phyloP scores from a whole-genome alignment of 2,888 invertebrate species.

The Acanthosepion pharaonis region DNA sequence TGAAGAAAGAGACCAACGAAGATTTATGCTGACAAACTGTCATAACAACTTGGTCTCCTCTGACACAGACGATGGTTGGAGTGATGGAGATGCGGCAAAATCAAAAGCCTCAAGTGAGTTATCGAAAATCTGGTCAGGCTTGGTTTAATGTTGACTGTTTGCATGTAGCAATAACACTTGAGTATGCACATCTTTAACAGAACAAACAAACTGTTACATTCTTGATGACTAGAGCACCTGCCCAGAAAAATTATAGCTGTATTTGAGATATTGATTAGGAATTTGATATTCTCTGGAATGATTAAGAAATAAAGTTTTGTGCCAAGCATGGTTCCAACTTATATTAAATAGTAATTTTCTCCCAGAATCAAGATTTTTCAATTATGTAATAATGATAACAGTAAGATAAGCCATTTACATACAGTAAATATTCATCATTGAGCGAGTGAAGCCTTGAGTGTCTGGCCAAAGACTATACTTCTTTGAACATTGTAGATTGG shows the following conservation, averaged over 20 bases:
- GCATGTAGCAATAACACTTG: neutral
- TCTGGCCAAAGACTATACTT: too few relatives aligned
- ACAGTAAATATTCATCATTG: too few relatives aligned
- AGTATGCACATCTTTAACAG: neutral
- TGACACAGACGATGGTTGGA: neutral
- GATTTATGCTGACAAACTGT: conserved; percentile 33
- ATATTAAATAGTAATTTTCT: too few relatives aligned
- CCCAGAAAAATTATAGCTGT: neutral
- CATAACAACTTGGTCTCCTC: conserved; percentile 23
- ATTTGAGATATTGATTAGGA: neutral
- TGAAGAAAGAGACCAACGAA: conserved; percentile 11
- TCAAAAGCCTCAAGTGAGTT: neutral
- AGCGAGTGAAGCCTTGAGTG: too few relatives aligned
- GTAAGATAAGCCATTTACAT: too few relatives aligned
- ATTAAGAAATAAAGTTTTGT: neutral
- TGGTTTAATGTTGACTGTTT: neutral
- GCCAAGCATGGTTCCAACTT: neutral
- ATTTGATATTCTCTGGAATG: neutral
- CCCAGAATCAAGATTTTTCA: too few relatives aligned
- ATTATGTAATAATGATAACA: too few relatives aligned
- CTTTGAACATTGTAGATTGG: too few relatives aligned
- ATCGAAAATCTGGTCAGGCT: neutral
- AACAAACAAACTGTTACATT: neutral
- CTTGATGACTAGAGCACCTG: neutral
- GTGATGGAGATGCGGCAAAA: neutral